Evolutionary conservation across 2,113 vertebrate species (phyloP), one percentile per base, ranked within the genome.

Genomic region (Tyto alba): DNA sequence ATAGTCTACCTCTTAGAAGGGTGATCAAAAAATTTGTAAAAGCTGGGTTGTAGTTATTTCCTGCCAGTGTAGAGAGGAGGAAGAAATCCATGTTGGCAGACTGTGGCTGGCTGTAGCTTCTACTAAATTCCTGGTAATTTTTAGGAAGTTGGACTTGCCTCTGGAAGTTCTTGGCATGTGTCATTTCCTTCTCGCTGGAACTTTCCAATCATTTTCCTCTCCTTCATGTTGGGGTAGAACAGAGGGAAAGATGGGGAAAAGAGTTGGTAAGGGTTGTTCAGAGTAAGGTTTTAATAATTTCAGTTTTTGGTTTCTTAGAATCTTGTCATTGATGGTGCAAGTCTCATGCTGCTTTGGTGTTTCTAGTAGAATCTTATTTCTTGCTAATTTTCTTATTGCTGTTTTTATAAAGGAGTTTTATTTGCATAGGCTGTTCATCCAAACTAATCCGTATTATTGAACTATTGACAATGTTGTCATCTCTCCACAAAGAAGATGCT

Each of bases 151-250:
- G 90, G 92, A 75, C 16, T 95, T 57, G 67, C 77, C 25, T 90
- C 85, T 95, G 84, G 84, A 95, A 96, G 95, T 64, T 97, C 32
- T 91, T 84, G 69, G 50, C 57, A 52, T 9, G 43, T 80, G 25
- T 89, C 21, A 15, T 55, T 77, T 92, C 87, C 88, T 86, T 90
- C 56, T 81, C 72, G 16, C n/a, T 90, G 89, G 47, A 82, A 92
- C 71, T 67, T 97, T 87, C 22, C 83, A 91, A 2, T 84, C 15
- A 11, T 50, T 93, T 87, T 66, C 85, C 45, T 87, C 40, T 85
- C 67, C 57, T 96, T 95, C n/a, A 3, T 36, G 36, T 85, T 90
- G 47, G 68, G 45, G 47, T 27, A 41, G 75, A 60, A 45, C 7
- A 62, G 52, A 82, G 30, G 50, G 60, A 48, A 52, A 27, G 36